Conservation (phyloP, 2,888 invertebrate genomes). For the Athrips mouffetella region DNA sequence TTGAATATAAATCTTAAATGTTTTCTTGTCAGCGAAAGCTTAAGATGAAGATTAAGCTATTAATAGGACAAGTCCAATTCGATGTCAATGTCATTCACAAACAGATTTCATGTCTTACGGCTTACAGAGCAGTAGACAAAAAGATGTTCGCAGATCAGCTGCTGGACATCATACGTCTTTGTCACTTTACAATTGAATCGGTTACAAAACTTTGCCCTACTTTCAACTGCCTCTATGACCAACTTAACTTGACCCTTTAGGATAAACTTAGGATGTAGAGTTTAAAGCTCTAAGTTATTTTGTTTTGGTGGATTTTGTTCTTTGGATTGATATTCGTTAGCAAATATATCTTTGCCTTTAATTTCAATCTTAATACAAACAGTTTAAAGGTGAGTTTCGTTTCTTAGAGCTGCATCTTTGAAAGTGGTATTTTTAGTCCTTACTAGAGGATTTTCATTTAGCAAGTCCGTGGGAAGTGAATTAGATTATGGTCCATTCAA, state of each 20-base stretch:
- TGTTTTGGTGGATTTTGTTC: neutral
- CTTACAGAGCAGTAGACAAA: slow-evolving; percentile 13
- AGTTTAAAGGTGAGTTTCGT: neutral
- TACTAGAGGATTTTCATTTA: slow-evolving; percentile 14
- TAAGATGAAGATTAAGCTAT: too few species aligned
- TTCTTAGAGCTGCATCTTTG: neutral
- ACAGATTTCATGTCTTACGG: slow-evolving; percentile 1
- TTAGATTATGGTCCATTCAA: slow-evolving; percentile 12
- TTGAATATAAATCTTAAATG: too few species aligned
- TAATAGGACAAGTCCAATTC: neutral
- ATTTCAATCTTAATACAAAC: neutral
- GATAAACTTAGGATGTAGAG: neutral
- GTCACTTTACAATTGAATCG: slow-evolving; percentile 19
- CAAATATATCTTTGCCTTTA: neutral
- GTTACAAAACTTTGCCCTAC: slow-evolving; percentile 20
- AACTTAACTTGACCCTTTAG: neutral
- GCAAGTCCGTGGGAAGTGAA: slow-evolving; percentile 21
- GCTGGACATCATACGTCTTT: slow-evolving; percentile 21
- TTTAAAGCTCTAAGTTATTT: neutral
- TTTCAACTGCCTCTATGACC: slow-evolving; percentile 13
- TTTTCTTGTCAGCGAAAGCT: too few species aligned
- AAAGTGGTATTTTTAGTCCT: slow-evolving; percentile 2
- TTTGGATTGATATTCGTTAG: slow-evolving; percentile 1
- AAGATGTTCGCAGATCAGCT: slow-evolving; percentile 5
- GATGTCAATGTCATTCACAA: neutral